These are phyloP conservation scores for Pinna nobilis DNA, from an alignment of 1,140 invertebrate genomes.

Conservation along the genomic window DNA sequence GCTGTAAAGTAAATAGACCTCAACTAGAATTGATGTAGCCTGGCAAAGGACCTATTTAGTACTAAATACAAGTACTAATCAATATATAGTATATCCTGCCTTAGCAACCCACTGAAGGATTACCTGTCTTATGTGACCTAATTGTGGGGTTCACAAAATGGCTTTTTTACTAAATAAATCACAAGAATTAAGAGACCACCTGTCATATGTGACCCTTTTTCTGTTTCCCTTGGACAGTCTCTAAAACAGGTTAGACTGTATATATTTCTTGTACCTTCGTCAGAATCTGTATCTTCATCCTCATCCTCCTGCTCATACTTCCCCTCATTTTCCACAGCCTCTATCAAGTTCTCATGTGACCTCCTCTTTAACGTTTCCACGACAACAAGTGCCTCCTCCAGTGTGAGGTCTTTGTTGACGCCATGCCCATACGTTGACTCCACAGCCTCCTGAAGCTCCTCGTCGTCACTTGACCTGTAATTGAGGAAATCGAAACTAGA, in stretches of 20 bases:
- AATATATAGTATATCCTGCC: too few relatives aligned
- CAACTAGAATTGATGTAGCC: too few relatives aligned
- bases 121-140: too few relatives aligned
- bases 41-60: too few relatives aligned
- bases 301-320: constrained; percentile 43
- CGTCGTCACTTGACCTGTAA: constrained; percentile 65
- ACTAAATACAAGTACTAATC: too few relatives aligned
- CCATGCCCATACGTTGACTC: constrained; percentile 47
- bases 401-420: constrained; percentile 48
- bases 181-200: too few relatives aligned
- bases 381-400: constrained; percentile 60
- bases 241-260: too few relatives aligned
- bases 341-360: constrained; percentile 60
- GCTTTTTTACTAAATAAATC: too few relatives aligned
- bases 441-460: constrained; percentile 75
- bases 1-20: too few relatives aligned
- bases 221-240: not conserved
- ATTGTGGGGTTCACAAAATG: too few relatives aligned
- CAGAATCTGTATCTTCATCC: constrained; percentile 35
- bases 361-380: constrained; percentile 56
- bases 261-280: not conserved
- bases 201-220: not conserved
- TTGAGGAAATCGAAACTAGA: too few relatives aligned
- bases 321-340: constrained; percentile 46
- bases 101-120: too few relatives aligned